These are phyloP conservation scores for Lepidonotus clava DNA, from an alignment of 2,888 invertebrate species.

Conservation along the genomic window DNA sequence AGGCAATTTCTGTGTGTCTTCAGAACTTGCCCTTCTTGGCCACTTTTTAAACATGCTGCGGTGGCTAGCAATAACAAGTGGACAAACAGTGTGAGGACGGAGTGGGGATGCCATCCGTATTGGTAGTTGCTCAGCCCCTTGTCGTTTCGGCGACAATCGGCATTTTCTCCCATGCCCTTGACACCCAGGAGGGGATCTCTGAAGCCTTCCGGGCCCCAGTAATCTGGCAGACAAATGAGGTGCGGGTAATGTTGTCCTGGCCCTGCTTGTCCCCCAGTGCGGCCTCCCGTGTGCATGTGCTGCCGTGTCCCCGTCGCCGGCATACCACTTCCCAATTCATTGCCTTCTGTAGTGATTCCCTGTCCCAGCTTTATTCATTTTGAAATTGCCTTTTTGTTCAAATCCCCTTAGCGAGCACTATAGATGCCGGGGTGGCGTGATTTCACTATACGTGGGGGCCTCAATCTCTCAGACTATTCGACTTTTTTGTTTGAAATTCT, in stretches of 20 bases:
- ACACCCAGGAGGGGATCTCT: not conserved
- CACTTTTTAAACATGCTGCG: not conserved
- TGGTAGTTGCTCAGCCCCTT: not conserved
- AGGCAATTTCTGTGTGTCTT: not conserved
- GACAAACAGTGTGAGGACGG: slow-evolving; percentile 7
- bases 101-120: not conserved
- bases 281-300: not conserved
- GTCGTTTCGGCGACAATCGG: not conserved
- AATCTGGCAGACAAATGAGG: slow-evolving; percentile 6
- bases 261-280: not conserved
- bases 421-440: too few species aligned
- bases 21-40: not conserved
- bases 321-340: too few species aligned
- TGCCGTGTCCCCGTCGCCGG: not conserved
- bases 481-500: too few species aligned
- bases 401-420: too few species aligned
- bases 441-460: too few species aligned
- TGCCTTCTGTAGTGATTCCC: too few species aligned
- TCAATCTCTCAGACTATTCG: too few species aligned
- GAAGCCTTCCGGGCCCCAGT: not conserved
- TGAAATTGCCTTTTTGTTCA: too few species aligned
- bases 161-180: not conserved
- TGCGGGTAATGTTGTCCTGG: not conserved
- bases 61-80: not conserved
- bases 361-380: too few species aligned